These are phyloP conservation scores for Harlomillsia oculata DNA, from an alignment of 1,140 invertebrate species.

Conservation along the genomic window DNA sequence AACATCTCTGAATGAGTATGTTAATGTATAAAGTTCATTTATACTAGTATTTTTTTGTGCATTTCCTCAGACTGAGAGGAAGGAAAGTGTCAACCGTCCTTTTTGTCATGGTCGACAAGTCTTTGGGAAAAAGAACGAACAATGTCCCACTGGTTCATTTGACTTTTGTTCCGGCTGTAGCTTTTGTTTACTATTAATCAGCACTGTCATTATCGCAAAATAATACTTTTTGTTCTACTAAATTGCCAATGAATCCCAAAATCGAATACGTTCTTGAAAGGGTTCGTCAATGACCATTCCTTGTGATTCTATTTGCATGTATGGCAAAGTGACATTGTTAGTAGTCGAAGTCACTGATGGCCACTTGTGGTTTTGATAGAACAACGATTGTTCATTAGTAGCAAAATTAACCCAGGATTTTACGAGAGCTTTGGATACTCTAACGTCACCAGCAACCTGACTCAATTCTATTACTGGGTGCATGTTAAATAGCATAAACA, in stretches of 20 bases:
- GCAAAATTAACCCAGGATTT: slow-evolving; percentile 19
- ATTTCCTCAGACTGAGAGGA: no score
- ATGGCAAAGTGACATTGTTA: not conserved
- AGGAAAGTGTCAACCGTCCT: no score
- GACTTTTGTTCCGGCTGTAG: no score
- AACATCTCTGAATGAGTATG: no score
- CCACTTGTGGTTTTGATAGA: slow-evolving; percentile 6
- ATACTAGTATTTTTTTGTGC: no score
- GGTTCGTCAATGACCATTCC: slow-evolving; percentile 5
- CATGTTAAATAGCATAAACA: slow-evolving; percentile 16
- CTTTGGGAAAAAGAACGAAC: no score
- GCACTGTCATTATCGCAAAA: no score
- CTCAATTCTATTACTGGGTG: slow-evolving; percentile 8
- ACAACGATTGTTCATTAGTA: slow-evolving; percentile 7
- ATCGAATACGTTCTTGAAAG: slow-evolving; percentile 1
- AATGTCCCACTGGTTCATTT: no score
- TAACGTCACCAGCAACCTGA: not conserved
- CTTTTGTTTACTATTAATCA: no score
- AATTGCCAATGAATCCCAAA: slow-evolving; percentile 3
- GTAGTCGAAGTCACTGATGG: not conserved
- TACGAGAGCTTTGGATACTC: slow-evolving; percentile 1
- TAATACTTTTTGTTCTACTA: no score
- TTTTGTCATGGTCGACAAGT: no score
- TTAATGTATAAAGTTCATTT: no score
- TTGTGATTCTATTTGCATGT: slow-evolving; percentile 10